These are phyloP conservation scores for Aquatica leii DNA, from an alignment of 2,888 invertebrate species.

Conservation along the genomic window DNA sequence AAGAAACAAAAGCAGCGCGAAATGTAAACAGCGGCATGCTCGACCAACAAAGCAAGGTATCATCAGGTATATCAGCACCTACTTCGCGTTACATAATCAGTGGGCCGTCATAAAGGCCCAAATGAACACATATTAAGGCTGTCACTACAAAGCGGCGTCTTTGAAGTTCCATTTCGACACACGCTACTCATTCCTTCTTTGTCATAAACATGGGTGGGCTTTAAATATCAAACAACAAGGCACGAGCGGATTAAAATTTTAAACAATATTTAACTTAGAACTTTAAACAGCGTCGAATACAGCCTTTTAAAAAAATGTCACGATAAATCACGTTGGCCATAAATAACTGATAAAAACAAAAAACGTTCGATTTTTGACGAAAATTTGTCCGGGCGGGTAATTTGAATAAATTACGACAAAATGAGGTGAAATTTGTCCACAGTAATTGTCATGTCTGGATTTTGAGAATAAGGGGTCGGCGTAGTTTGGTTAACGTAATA, in stretches of 20 bases:
- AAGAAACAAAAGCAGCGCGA: slow-evolving; percentile 42
- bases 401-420: background rate
- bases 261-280: background rate
- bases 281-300: background rate
- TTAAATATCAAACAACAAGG: background rate
- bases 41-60: slow-evolving; percentile 41
- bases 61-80: slow-evolving; percentile 49
- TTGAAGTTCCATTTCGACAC: slow-evolving; percentile 47
- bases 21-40: slow-evolving; percentile 42
- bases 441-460: slow-evolving; percentile 16
- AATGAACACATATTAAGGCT: slow-evolving; percentile 51
- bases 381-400: background rate
- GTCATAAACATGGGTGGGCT: slow-evolving; percentile 33
- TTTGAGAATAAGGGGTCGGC: slow-evolving; percentile 20
- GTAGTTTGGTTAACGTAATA: slow-evolving; percentile 1
- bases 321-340: no score
- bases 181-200: slow-evolving; percentile 44
- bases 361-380: no score
- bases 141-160: slow-evolving; percentile 49
- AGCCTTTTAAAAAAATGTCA: background rate
- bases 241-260: background rate
- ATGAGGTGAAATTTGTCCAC: slow-evolving; percentile 2
- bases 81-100: slow-evolving; percentile 51
- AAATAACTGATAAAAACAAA: no score
- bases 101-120: slow-evolving; percentile 52